These are phyloP conservation scores for Allacma fusca DNA, from an alignment of 2,888 invertebrate species.

Conservation along the genomic window DNA sequence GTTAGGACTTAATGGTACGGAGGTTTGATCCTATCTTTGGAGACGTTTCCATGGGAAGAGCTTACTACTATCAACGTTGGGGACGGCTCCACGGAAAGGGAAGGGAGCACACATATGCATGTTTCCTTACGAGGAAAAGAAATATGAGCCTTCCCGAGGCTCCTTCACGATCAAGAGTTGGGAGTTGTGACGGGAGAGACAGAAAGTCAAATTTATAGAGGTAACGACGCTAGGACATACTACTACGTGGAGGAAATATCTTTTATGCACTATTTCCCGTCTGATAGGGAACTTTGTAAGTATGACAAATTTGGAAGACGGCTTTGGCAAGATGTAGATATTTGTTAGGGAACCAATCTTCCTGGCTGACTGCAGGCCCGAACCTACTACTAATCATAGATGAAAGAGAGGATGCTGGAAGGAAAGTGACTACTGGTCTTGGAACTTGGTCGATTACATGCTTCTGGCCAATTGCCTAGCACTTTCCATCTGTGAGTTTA, in stretches of 20 bases:
- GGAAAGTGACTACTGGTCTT: background rate
- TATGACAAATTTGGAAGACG: slow-evolving; percentile 1
- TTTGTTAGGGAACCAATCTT: slow-evolving; percentile 1
- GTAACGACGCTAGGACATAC: background rate
- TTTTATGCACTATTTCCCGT: background rate
- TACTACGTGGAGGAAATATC: background rate
- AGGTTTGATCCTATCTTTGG: too few relatives aligned
- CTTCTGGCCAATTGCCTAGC: slow-evolving; percentile 4
- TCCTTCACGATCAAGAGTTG: background rate
- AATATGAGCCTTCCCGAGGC: too few relatives aligned
- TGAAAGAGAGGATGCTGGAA: background rate
- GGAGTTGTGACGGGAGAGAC: background rate
- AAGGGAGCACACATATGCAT: too few relatives aligned
- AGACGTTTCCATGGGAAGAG: too few relatives aligned
- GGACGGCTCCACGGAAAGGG: too few relatives aligned
- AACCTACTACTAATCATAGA: background rate
- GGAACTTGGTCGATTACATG: background rate
- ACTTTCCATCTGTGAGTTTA: background rate
- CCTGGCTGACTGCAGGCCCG: background rate
- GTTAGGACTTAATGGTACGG: too few relatives aligned
- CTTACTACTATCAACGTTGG: too few relatives aligned
- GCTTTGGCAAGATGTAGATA: background rate
- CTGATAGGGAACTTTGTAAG: background rate
- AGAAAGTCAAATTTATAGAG: background rate
- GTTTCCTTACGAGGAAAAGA: too few relatives aligned